Evolutionary conservation across 1,140 invertebrate genomes (phyloP).

Genomic region (Phthorimaea operculella): DNA sequence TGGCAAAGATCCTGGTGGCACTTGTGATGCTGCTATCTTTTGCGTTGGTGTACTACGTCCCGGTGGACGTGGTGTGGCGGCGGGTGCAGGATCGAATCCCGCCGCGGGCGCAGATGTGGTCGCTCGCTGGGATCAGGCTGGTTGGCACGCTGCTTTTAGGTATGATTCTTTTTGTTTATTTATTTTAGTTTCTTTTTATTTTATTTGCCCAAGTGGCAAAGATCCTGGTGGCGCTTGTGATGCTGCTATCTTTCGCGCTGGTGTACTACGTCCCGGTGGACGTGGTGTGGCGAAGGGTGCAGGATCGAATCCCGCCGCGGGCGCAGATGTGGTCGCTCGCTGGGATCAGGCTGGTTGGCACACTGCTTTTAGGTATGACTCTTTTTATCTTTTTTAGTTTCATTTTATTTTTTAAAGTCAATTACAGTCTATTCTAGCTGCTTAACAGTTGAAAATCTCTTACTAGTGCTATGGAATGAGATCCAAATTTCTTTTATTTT

Average conservation of each 20-base stretch:
- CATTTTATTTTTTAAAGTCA: too few species aligned
- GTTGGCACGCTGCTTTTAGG: conserved; percentile 49
- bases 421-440: too few species aligned
- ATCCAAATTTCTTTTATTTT: too few species aligned
- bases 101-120: conserved; percentile 68
- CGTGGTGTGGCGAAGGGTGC: conserved; percentile 75
- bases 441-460: too few species aligned
- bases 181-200: too few species aligned
- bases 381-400: too few species aligned
- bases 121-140: conserved; percentile 74
- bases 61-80: conserved; percentile 81
- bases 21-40: conserved; percentile 89
- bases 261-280: conserved; percentile 91
- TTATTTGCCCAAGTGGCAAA: conserved; percentile 85
- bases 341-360: conserved; percentile 66
- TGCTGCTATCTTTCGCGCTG: conserved; percentile 89
- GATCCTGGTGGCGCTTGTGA: conserved; percentile 84
- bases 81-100: conserved; percentile 65
- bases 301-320: conserved; percentile 65
- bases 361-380: conserved; percentile 45
- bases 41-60: conserved; percentile 91
- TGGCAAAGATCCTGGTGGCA: conserved; percentile 86
- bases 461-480: too few species aligned
- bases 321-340: conserved; percentile 74
- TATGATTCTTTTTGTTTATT: conserved; percentile 15